phyloP scores from a whole-genome alignment of 2,113 vertebrate genomes.

The Aspiorhynchus laticeps region DNA sequence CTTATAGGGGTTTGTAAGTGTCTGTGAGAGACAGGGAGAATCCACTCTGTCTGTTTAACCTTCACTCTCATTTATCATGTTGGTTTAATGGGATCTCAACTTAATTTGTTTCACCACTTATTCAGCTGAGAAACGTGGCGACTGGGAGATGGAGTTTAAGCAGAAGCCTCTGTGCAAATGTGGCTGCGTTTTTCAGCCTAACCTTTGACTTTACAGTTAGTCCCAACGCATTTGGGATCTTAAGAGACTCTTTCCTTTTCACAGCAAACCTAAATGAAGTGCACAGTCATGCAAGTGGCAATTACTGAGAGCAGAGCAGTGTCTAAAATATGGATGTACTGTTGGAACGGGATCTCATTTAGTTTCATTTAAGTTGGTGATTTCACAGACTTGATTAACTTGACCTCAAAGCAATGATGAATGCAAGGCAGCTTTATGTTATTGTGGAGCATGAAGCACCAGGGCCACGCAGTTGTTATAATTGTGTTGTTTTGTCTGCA shows the following conservation, averaged over 20 bases:
- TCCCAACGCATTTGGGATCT: slow-evolving; percentile 3
- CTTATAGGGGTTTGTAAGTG: not conserved
- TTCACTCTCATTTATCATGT: slow-evolving; percentile 19
- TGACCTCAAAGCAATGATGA: slow-evolving; percentile 2
- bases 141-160: not conserved
- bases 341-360: not conserved
- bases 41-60: slow-evolving; percentile 21
- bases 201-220: not conserved
- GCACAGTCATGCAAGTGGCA: slow-evolving; percentile 15
- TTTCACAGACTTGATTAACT: not conserved
- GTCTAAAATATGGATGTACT: not conserved
- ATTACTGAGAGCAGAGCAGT: not conserved
- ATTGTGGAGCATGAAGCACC: not conserved
- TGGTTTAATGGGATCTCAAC: slow-evolving; percentile 15
- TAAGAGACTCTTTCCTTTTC: slow-evolving; percentile 13
- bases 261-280: not conserved
- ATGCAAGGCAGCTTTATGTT: not conserved
- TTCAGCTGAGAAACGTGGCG: not conserved
- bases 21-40: not conserved
- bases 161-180: not conserved
- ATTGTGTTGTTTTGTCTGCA: slow-evolving; percentile 3
- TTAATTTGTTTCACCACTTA: not conserved
- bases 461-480: not conserved
- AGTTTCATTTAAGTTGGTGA: not conserved
- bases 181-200: not conserved